These are phyloP conservation scores for Lottia gigantea DNA, from an alignment of 2,888 invertebrate species.

Conservation along the genomic window DNA sequence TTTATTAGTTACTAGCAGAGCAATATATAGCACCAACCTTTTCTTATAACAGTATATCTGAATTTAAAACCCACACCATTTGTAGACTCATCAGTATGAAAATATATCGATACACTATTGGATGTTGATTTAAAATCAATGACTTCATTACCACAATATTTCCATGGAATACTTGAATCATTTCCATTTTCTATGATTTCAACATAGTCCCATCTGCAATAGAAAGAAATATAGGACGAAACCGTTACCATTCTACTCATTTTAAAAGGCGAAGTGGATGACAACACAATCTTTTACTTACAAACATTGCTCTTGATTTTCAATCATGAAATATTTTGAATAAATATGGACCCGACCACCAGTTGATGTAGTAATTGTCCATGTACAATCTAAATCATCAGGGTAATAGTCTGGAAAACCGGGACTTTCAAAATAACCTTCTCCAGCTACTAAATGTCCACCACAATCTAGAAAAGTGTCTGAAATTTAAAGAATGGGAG, in stretches of 20 bases:
- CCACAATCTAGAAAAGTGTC: slow-evolving; percentile 25
- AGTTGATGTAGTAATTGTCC: slow-evolving; percentile 29
- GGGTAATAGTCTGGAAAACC: slow-evolving; percentile 34
- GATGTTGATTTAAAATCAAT: slow-evolving; percentile 27
- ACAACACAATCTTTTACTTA: slow-evolving; percentile 22
- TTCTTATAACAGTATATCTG: slow-evolving; percentile 13
- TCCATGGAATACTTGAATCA: slow-evolving; percentile 15
- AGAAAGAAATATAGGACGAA: neutral
- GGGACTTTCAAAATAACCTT: slow-evolving; percentile 29
- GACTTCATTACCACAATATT: slow-evolving; percentile 31
- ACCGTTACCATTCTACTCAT: too few relatives aligned
- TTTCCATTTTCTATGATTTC: slow-evolving; percentile 29
- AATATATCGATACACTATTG: slow-evolving; percentile 27
- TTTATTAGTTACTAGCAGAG: too few relatives aligned
- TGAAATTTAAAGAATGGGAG: neutral
- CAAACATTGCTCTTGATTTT: slow-evolving; percentile 34
- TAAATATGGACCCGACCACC: slow-evolving; percentile 29
- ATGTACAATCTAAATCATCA: slow-evolving; percentile 32
- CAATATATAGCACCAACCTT: too few relatives aligned
- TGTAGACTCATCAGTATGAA: slow-evolving; percentile 31
- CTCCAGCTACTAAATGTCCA: slow-evolving; percentile 24
- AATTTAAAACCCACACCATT: slow-evolving; percentile 20
- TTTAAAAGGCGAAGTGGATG: too few relatives aligned
- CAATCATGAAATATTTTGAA: slow-evolving; percentile 31
- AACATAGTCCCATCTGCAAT: slow-evolving; percentile 35